Base-by-base conservation (phyloP, 1,140 invertebrate genomes). In the Drosophila nigromelanica region DNA sequence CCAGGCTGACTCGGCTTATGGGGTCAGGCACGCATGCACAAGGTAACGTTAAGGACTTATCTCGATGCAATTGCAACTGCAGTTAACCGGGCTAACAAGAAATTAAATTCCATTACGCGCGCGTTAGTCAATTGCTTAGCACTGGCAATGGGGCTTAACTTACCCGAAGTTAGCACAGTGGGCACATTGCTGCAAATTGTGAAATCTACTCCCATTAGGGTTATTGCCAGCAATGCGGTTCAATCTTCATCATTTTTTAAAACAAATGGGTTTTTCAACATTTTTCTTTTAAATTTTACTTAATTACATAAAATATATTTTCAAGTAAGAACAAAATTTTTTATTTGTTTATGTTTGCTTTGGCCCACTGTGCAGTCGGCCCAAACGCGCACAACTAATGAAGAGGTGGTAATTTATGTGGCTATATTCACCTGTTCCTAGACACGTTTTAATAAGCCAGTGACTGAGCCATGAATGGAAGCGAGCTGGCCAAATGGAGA, bases 351-450 rank as follows among this genome's bases (percentile, higher is more conserved):
- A 12, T n/a, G 7, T 35, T 35, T 35, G 33, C 5, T 30, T 33
- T 11, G 42, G 8, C 14, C 78, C 80, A 86, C 63, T 60, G 78
- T 85, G 61, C 67, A 60, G 61, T 18, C 35, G 64, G 21, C 40
- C 35, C 45, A 42, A 50, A 47, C 58, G 74, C 69, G 63, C 73
- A 60, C 58, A 43, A 60, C 79, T 87, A 89, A 89, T 89, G 85
- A 89, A 89, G 85, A 89, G 85, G 85, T 89, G 86, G 85, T 89
- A 89, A 89, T 89, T 89, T 89, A 89, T 89, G 77, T 89, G 80
- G 73, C 82, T 73, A 85, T 89, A 87, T 89, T 85, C 83, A 89
- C 83, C 83, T 89, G 85, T 77, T 71, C 73, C 76, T 66, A 89
- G 79, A 78, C 82, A 87, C 83, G 70, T 83, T 89, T 89, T 83